A percentile compares a stretch with the other conserved stretches of the same genome.
These are phyloP conservation scores for Nicator chloris DNA, from an alignment of 2,113 vertebrate species.

Conservation along the genomic window DNA sequence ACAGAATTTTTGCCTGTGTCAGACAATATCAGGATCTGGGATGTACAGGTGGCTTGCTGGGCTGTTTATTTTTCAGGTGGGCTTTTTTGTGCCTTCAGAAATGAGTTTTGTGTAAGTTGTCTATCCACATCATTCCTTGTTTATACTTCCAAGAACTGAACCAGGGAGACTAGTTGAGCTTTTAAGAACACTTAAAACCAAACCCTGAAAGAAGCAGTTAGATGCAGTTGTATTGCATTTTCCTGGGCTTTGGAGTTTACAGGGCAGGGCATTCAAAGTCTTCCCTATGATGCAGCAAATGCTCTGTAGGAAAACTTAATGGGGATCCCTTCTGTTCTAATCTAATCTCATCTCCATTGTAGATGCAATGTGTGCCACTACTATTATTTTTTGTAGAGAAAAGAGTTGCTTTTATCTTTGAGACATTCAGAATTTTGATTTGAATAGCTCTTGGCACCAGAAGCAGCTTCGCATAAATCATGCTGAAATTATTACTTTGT, in stretches of 20 bases:
- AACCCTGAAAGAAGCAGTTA: not conserved
- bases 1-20: not conserved
- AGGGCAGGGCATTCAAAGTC: not conserved
- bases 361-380: not conserved
- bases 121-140: not conserved
- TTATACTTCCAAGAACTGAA: not conserved
- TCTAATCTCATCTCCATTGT: not conserved
- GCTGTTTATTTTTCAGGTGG: not conserved
- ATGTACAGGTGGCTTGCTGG: not conserved
- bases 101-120: not conserved
- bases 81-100: not conserved
- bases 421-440: not conserved
- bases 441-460: not conserved
- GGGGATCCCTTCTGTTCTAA: not conserved
- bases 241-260: not conserved
- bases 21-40: not conserved
- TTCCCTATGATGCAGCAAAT: not conserved
- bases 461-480: not conserved
- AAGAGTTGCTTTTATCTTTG: not conserved
- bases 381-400: not conserved
- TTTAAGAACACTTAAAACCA: not conserved
- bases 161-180: not conserved
- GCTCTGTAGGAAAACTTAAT: not conserved
- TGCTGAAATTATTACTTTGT: not conserved
- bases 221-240: not conserved